Conservation (phyloP, 1,140 invertebrate species). For the Musca vetustissima region DNA sequence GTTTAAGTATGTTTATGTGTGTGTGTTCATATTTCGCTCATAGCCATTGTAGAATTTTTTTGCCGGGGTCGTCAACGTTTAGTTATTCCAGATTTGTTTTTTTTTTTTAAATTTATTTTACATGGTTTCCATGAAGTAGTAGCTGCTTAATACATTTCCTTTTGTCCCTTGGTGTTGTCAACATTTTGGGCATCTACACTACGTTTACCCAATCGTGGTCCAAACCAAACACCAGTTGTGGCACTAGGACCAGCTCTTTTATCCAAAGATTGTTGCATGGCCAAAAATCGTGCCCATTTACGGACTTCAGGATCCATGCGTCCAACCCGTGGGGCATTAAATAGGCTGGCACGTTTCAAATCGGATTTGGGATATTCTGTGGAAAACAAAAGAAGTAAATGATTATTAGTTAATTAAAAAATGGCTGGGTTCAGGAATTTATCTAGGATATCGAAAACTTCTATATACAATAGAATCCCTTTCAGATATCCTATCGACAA, state of each 20-base stretch:
- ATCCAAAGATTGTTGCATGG: conserved; percentile 47
- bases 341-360: conserved; percentile 55
- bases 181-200: conserved; percentile 40
- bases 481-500: no score
- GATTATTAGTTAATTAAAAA: no score
- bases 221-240: conserved; percentile 62
- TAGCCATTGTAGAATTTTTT: not conserved
- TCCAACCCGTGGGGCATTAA: conserved; percentile 61
- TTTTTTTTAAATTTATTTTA: no score
- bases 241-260: conserved; percentile 51
- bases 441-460: no score
- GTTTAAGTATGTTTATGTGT: not conserved
- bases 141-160: conserved; percentile 44
- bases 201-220: conserved; percentile 59
- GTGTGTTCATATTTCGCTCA: not conserved
- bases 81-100: no score
- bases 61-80: conserved; percentile 3
- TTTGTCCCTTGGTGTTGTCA: conserved; percentile 34
- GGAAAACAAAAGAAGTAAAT: conserved; percentile 18
- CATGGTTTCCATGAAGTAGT: no score
- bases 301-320: conserved; percentile 54
- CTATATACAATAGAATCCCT: no score
- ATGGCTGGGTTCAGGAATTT: no score
- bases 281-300: conserved; percentile 49
- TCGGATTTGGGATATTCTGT: conserved; percentile 48